These are phyloP conservation scores for Megaustenia siamemsis DNA, from an alignment of 2,888 invertebrate genomes.

Conservation along the genomic window DNA sequence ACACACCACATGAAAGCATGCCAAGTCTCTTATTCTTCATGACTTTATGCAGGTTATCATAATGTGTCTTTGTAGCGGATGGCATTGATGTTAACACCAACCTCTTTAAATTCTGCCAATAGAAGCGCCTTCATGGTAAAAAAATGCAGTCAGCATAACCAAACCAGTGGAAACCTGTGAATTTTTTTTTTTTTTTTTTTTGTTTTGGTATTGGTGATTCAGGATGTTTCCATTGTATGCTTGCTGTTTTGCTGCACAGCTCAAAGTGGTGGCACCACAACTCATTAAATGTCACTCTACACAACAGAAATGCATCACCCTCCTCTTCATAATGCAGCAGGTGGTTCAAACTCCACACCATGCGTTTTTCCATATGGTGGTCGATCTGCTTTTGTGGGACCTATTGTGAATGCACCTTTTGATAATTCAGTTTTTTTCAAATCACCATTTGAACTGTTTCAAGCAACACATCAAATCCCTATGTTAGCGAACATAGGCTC, in stretches of 20 bases:
- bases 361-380: no score
- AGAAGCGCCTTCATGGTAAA: neutral
- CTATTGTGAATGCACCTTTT: no score
- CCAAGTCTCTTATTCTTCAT: no score
- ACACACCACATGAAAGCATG: no score
- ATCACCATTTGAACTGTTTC: no score
- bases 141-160: neutral
- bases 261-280: neutral
- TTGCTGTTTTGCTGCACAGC: neutral
- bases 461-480: no score
- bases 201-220: neutral
- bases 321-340: neutral
- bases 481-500: no score
- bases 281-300: neutral
- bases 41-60: no score
- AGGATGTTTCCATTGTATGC: slow-evolving; percentile 3
- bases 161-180: neutral
- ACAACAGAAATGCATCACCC: slow-evolving; percentile 1
- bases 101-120: neutral
- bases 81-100: neutral
- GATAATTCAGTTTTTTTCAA: no score
- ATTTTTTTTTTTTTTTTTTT: neutral
- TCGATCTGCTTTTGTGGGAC: no score
- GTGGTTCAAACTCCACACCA: slow-evolving; percentile 6
- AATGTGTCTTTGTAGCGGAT: no score